Evolutionary conservation across 1,140 invertebrate species (phyloP).

Genomic region (Conopomorpha cramerella): DNA sequence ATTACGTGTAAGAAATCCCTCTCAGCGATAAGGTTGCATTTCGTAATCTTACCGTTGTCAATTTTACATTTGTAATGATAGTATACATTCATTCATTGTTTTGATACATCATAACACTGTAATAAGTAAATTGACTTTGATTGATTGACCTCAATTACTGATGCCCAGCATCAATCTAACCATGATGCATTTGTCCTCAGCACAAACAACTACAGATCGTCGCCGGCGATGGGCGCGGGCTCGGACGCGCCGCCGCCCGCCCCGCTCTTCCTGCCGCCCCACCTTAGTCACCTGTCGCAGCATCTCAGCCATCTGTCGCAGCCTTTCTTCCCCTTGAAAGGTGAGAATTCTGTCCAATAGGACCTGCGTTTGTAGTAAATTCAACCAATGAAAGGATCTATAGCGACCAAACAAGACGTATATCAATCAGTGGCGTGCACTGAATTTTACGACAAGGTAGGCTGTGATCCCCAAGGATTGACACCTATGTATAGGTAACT

Average conservation of each 20-base stretch:
- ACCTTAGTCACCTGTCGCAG: conserved; percentile 69
- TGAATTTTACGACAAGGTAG: too few relatives aligned
- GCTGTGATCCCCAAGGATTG: too few relatives aligned
- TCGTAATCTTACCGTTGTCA: background rate
- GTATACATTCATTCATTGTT: background rate
- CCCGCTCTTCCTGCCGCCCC: conserved; percentile 80
- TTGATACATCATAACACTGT: background rate
- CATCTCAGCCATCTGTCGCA: conserved; percentile 73
- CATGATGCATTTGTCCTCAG: conserved; percentile 14
- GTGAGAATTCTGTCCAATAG: too few relatives aligned
- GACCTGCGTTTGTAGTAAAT: too few relatives aligned
- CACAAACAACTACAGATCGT: conserved; percentile 31
- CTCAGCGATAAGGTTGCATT: background rate
- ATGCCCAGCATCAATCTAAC: too few relatives aligned
- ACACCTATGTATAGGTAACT: too few relatives aligned
- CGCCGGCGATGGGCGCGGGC: conserved; percentile 54
- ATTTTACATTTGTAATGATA: background rate
- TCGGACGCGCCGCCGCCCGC: conserved; percentile 55
- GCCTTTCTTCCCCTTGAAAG: conserved; percentile 80
- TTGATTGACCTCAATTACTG: too few relatives aligned
- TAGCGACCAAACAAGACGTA: too few relatives aligned
- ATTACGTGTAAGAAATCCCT: too few relatives aligned
- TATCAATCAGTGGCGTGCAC: too few relatives aligned
- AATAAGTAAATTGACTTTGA: background rate
- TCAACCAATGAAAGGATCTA: too few relatives aligned